Percentiles rank a stretch among this genome's conserved stretches.
Evolutionary conservation across 2,888 invertebrate species (phyloP).

Genomic region (Acronicta leporina): DNA sequence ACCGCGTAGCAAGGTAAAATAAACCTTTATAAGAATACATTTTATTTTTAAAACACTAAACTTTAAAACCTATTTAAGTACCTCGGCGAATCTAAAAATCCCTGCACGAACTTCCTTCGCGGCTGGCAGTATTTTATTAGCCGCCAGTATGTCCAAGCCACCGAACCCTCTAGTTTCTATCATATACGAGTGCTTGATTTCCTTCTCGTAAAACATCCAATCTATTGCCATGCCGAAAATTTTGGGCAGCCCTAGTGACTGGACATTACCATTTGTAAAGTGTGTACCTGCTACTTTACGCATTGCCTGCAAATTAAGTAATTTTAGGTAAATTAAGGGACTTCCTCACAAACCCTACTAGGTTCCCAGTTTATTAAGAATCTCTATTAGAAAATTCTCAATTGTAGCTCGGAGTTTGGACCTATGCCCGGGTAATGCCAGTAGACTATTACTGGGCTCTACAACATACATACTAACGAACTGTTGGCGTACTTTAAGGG

Average conservation of each 20-base stretch:
- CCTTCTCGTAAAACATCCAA: conserved; percentile 23
- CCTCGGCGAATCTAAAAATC: conserved; percentile 15
- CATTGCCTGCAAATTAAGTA: conserved; percentile 34
- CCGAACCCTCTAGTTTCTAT: conserved; percentile 23
- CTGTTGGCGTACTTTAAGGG: too few relatives aligned
- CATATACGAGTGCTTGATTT: conserved; percentile 25
- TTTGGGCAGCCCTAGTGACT: not conserved
- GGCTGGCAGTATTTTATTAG: conserved; percentile 15
- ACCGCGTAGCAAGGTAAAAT: too few relatives aligned
- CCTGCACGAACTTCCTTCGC: conserved; percentile 24
- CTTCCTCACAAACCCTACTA: too few relatives aligned
- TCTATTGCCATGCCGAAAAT: conserved; percentile 32
- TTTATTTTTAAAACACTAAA: not conserved
- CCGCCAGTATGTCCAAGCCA: not conserved
- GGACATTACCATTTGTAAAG: conserved; percentile 4
- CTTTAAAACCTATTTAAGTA: not conserved
- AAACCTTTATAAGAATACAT: too few relatives aligned
- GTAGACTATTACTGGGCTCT: too few relatives aligned
- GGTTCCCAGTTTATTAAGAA: too few relatives aligned
- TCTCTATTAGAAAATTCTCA: too few relatives aligned
- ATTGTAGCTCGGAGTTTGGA: too few relatives aligned
- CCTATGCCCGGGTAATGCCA: too few relatives aligned
- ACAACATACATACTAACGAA: too few relatives aligned
- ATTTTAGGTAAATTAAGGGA: too few relatives aligned
- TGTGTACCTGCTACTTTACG: not conserved